These are phyloP conservation scores for Physeter macrocephalus DNA, from an alignment of 2,113 vertebrate species.

Conservation along the genomic window DNA sequence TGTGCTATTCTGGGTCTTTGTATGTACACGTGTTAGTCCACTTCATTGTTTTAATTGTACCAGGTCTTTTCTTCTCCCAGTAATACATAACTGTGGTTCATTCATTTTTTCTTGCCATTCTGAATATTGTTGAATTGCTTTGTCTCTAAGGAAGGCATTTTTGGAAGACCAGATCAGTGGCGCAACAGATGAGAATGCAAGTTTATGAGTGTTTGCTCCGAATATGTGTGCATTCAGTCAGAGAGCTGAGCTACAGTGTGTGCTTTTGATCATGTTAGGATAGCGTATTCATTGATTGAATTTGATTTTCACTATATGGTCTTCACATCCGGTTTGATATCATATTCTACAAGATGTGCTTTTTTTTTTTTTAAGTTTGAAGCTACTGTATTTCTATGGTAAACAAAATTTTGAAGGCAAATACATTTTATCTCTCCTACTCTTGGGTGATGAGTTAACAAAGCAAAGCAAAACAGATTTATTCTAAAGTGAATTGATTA, in stretches of 20 bases:
- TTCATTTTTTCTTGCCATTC: slow-evolving; percentile 42
- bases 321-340: not conserved
- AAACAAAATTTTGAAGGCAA: not conserved
- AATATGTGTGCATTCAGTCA: not conserved
- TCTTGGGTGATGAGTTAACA: not conserved
- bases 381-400: not conserved
- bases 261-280: not conserved
- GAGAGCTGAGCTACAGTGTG: not conserved
- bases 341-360: not conserved
- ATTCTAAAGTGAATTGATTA: not conserved
- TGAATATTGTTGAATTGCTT: not conserved
- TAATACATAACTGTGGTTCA: not conserved
- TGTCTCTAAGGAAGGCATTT: not conserved
- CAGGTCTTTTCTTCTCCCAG: not conserved
- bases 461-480: not conserved
- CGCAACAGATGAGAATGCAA: not conserved
- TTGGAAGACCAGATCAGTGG: not conserved
- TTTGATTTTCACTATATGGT: not conserved
- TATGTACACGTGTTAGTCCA: not conserved
- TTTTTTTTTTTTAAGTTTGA: not conserved
- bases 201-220: not conserved
- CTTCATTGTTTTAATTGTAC: slow-evolving; percentile 13
- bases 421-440: not conserved
- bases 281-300: not conserved
- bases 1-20: slow-evolving; percentile 36